Base-by-base conservation (phyloP, 2,797 vertebrate species). In the Pelochelys cantorii region DNA sequence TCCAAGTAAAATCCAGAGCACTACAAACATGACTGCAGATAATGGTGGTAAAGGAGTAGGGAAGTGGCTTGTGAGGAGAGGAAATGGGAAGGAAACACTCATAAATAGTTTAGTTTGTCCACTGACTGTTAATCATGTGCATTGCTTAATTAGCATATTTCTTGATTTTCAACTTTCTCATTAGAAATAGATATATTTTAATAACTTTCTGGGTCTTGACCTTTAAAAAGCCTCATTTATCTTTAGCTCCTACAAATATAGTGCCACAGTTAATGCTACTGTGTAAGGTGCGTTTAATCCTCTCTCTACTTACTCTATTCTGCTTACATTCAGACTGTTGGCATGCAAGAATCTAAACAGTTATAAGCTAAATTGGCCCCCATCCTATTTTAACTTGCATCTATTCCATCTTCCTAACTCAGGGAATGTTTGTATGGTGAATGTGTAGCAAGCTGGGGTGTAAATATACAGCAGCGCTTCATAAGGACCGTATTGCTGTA, bases 171-270 rank as follows among this genome's bases (percentile, higher is more conserved):
- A 48, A 5, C 5, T 3, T 54, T 79, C 18, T n/a, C 31, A 65
- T 83, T 83, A 79, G 84, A 86, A 83, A 86, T 55, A 4, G n/a
- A 4, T 48, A 71, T 15, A 27, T 89, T 79, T 84, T 78, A 94
- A 81, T 84, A 54, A 57, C 57, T 78, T 91, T 91, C 23, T 84
- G 23, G 52, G 3, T 17, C 68, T 22, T 71, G 34, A 71, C 5
- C 68, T 71, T 37, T 71, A 34, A 71, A 71, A 37, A 71, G 68
- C 68, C 20, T 71, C n/a, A 37, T 71, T 71, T 23, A 37, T 11
- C 68, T 37, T 22, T 20, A 23, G 34, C n/a, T 71, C 11, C 68
- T 22, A 71, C 34, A 71, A n/a, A 71, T 71, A 71, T 8, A 22
- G 20, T 22, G 18, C 5, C 62, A 42, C 94, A 93, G 60, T 57